These are phyloP conservation scores for Elgonia sp. DNA, from an alignment of 2,888 invertebrate species.

Conservation along the genomic window DNA sequence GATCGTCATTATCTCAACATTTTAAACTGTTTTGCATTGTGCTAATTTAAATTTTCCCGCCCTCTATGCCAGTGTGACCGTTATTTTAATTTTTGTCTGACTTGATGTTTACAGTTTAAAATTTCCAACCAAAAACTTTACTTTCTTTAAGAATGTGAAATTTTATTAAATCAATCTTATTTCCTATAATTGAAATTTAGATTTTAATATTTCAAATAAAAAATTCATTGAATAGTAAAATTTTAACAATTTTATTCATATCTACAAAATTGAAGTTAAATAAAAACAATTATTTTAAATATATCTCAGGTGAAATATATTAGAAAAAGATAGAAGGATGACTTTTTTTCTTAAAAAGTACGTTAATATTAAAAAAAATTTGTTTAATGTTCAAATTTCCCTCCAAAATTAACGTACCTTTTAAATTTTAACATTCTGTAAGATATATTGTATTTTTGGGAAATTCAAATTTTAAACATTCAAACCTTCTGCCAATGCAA, in stretches of 20 bases:
- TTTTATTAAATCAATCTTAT: neutral
- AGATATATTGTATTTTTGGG: neutral
- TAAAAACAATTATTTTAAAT: too few relatives aligned
- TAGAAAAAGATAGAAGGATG: too few relatives aligned
- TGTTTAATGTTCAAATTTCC: neutral
- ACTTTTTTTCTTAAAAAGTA: too few relatives aligned
- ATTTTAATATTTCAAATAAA: too few relatives aligned
- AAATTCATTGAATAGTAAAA: too few relatives aligned
- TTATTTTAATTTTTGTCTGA: neutral
- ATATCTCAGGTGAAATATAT: too few relatives aligned
- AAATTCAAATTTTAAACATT: constrained; percentile 5
- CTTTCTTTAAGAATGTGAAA: neutral
- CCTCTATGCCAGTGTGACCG: neutral
- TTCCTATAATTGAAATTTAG: too few relatives aligned
- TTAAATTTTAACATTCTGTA: neutral
- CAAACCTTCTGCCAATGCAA: constrained; percentile 15
- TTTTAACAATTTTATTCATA: too few relatives aligned
- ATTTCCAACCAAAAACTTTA: constrained; percentile 14
- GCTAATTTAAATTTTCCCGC: constrained; percentile 32
- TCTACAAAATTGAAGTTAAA: too few relatives aligned
- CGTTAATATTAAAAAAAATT: too few relatives aligned
- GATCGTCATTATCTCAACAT: constrained; percentile 70
- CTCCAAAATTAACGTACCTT: neutral
- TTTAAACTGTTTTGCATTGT: constrained; percentile 43
- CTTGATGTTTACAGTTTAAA: neutral